Evolutionary conservation across 2,797 vertebrate genomes (phyloP).

Genomic region (Spea hammondii): DNA sequence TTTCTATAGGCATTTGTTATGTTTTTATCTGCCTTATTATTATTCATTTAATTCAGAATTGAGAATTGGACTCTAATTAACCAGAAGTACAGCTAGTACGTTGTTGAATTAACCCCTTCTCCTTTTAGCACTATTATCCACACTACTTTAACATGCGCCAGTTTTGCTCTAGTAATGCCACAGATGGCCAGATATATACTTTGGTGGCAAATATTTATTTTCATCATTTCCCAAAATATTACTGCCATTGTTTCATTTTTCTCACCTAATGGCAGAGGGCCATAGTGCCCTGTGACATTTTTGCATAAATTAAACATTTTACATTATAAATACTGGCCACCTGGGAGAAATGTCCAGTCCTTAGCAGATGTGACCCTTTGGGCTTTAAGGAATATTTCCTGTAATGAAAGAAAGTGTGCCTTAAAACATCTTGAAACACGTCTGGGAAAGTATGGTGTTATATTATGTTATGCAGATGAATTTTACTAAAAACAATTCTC

Average conservation of each 20-base stretch:
- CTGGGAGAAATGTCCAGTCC: conserved; percentile 44
- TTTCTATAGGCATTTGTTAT: too few species aligned
- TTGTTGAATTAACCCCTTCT: too few species aligned
- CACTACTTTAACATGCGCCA: too few species aligned
- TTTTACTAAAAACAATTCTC: conserved; percentile 37
- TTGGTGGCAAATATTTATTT: background rate
- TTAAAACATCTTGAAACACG: conserved; percentile 46
- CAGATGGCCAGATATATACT: too few species aligned
- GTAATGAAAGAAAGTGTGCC: conserved; percentile 53
- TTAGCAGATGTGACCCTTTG: conserved; percentile 50
- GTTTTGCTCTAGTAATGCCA: too few species aligned
- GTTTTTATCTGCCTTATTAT: too few species aligned
- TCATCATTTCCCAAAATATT: background rate
- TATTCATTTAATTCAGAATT: too few species aligned
- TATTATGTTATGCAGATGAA: conserved; percentile 53
- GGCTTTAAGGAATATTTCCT: conserved; percentile 49
- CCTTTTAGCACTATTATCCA: too few species aligned
- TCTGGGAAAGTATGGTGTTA: conserved; percentile 46
- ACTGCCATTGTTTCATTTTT: background rate
- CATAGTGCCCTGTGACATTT: conserved; percentile 27
- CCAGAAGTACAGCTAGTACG: too few species aligned
- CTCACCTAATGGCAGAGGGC: background rate
- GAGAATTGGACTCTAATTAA: too few species aligned
- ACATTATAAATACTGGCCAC: conserved; percentile 40
- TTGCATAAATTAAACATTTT: conserved; percentile 51